Percentiles rank a stretch among this genome's conserved stretches.
These are phyloP conservation scores for Eurois occulta DNA, from an alignment of 2,888 invertebrate genomes.

Conservation along the genomic window DNA sequence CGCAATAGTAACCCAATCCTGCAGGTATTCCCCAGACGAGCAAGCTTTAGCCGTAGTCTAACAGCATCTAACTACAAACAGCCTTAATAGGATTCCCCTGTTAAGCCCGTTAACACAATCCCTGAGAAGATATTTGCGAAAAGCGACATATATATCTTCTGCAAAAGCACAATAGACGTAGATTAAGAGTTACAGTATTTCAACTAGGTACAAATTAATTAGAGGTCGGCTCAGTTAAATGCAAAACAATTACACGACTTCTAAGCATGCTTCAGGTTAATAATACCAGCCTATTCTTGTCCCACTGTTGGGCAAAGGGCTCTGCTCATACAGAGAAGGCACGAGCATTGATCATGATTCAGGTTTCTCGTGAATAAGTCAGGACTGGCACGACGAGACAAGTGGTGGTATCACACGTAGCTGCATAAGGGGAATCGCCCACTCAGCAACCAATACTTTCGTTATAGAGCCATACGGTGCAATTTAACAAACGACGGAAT, in stretches of 20 bases:
- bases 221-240: neutral
- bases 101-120: conserved; percentile 31
- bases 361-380: neutral
- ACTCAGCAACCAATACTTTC: too few species aligned
- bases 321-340: neutral
- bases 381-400: too few species aligned
- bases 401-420: too few species aligned
- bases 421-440: too few species aligned
- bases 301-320: neutral
- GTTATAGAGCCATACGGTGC: too few species aligned
- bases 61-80: conserved; percentile 26
- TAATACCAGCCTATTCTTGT: neutral
- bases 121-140: conserved; percentile 15
- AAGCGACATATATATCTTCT: conserved; percentile 31
- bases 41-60: conserved; percentile 26
- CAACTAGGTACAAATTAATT: neutral
- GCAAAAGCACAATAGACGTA: neutral
- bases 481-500: too few species aligned
- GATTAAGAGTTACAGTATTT: neutral
- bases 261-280: neutral
- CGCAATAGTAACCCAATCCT: conserved; percentile 11
- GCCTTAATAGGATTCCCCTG: conserved; percentile 42
- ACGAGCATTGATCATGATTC: neutral
- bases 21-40: conserved; percentile 2
- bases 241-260: neutral